Evolutionary conservation across 2,797 vertebrate species (phyloP), one percentile per base, ranked within the genome.

Genomic region (Melanotaenia maccullochi): DNA sequence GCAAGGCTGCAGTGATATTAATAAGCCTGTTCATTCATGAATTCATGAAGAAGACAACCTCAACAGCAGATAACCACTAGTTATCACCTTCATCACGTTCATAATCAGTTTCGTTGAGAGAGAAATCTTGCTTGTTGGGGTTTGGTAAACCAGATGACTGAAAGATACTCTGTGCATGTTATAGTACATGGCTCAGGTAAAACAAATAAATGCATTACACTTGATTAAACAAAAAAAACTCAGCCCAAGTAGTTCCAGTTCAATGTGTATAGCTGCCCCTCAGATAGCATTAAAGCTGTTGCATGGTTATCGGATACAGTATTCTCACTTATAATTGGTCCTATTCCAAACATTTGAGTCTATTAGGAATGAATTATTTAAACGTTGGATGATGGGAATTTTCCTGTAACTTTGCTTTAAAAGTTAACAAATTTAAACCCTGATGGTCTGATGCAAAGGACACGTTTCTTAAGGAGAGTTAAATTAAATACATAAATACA

Each of bases 381-480:
- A 47, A 47, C 2, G 7, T 47, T 5, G 18, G 20, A n/a, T 47
- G 18, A 47, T 47, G 44, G 20, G 8, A 47, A 47, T 47, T 47
- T 47, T 47, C 44, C 44, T n/a, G 44, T 9, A 47, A 47, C 20
- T 47, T 47, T 47, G 44, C 20, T 1, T n/a, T n/a, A n/a, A 18
- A 44, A 44, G 42, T 47, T 47, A 8, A 47, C 44, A n/a, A 20
- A 14, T 42, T 47, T 47, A 6, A 44, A n/a, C n/a, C 44, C 44
- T 47, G 44, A n/a, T n/a, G 20, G 44, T 47, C 20, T 47, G 20
- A n/a, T n/a, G 20, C 20, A n/a, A n/a, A 20, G 62, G 22, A 36
- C 64, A 60, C 22, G 51, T 62, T 36, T 72, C 16, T 68, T 6
- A 51, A 25, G 47, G 28, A 65, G 51, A 5, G 65, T 38, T 16